These are phyloP conservation scores for Megathymus violae DNA, from an alignment of 1,140 invertebrate genomes.

Conservation along the genomic window DNA sequence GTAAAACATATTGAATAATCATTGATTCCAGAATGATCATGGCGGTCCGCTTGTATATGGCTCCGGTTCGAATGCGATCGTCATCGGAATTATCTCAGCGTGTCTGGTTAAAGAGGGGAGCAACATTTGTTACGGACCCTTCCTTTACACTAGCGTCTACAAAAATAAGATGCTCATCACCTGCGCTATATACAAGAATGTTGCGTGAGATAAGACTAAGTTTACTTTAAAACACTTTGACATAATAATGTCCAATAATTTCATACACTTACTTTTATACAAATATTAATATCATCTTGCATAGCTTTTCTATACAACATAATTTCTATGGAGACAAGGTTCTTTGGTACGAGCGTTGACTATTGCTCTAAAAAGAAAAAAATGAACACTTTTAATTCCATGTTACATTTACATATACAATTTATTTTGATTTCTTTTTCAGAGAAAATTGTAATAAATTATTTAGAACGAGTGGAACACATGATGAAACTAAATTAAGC, in stretches of 20 bases:
- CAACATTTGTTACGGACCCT: slow-evolving; percentile 59
- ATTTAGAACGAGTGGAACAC: slow-evolving; percentile 52
- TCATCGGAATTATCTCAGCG: slow-evolving; percentile 59
- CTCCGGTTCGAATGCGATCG: slow-evolving; percentile 42
- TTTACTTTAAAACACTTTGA: neutral
- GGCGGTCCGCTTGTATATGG: slow-evolving; percentile 58
- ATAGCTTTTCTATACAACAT: too few species aligned
- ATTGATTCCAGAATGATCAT: slow-evolving; percentile 56
- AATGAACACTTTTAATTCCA: too few species aligned
- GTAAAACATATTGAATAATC: too few species aligned
- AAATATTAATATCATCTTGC: too few species aligned
- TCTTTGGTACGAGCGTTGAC: too few species aligned
- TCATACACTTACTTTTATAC: too few species aligned
- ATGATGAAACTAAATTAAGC: slow-evolving; percentile 54
- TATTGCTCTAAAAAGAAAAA: too few species aligned
- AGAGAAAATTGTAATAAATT: slow-evolving; percentile 55
- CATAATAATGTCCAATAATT: neutral
- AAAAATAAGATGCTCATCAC: slow-evolving; percentile 57
- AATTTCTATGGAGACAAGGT: too few species aligned
- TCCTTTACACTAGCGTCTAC: slow-evolving; percentile 59
- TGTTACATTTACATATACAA: too few species aligned
- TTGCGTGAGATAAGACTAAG: slow-evolving; percentile 43
- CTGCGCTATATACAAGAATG: slow-evolving; percentile 59
- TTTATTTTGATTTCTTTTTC: slow-evolving; percentile 22
- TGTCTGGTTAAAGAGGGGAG: slow-evolving; percentile 54